Evolutionary conservation across 2,888 invertebrate genomes (phyloP).

Genomic region (Rambutsinella grinnellia): DNA sequence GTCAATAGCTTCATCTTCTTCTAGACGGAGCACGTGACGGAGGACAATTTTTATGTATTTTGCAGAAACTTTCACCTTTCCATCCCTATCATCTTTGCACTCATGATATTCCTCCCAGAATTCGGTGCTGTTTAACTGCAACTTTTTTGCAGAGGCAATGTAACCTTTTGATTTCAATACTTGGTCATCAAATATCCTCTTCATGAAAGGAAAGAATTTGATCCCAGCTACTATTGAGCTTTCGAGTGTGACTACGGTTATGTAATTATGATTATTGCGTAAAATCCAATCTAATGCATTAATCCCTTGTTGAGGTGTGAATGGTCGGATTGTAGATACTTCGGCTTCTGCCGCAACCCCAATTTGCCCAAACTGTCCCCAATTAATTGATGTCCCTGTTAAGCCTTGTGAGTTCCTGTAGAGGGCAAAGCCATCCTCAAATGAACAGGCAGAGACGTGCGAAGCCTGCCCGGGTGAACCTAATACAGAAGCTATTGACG

Average conservation of each 20-base stretch:
- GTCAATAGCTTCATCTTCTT: slow-evolving; percentile 1
- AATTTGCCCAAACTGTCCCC: slow-evolving; percentile 44
- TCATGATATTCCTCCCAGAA: slow-evolving; percentile 32
- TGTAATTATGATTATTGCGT: slow-evolving; percentile 10
- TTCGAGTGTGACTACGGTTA: not conserved
- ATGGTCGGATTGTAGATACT: slow-evolving; percentile 9
- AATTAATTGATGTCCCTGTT: slow-evolving; percentile 36
- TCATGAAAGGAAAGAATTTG: slow-evolving; percentile 19
- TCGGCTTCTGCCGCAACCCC: slow-evolving; percentile 21
- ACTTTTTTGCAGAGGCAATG: too few relatives aligned
- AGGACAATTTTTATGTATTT: not conserved
- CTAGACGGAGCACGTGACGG: slow-evolving; percentile 11
- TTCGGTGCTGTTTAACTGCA: slow-evolving; percentile 11
- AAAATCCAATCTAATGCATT: slow-evolving; percentile 15
- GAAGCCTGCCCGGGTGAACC: slow-evolving; percentile 36
- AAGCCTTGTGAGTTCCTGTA: slow-evolving; percentile 31
- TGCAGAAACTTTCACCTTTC: not conserved
- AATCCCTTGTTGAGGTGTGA: slow-evolving; percentile 12
- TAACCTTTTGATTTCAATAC: not conserved
- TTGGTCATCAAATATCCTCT: slow-evolving; percentile 12
- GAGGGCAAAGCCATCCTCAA: slow-evolving; percentile 36
- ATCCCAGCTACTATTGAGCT: not conserved
- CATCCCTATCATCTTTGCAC: slow-evolving; percentile 7
- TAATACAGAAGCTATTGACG: slow-evolving; percentile 28
- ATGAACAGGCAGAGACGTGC: slow-evolving; percentile 29